Evolutionary conservation across 2,888 invertebrate genomes (phyloP), one percentile per base, ranked within the genome.

Genomic region (Tigriopus californicus): DNA sequence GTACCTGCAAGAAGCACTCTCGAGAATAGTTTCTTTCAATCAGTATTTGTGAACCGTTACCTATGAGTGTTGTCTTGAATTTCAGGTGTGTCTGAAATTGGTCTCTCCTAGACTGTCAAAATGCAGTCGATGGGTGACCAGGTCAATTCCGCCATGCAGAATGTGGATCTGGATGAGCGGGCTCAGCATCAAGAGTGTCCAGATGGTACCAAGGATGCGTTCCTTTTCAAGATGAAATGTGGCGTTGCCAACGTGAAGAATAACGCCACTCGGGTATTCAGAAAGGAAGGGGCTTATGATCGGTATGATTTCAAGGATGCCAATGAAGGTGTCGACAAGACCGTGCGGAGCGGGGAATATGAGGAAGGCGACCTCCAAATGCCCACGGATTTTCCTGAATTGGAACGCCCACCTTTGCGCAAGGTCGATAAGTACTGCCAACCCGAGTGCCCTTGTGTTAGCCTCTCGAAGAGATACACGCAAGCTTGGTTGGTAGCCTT

Each of bases 401-500:
- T 61, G 46, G 85, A 87, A 67, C 76, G 86, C 64, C 89, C 89
- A 54, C 86, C 87, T 20, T 77, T 87, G 63, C 79, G 89, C 63
- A 81, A 83, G 68, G 83, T 90, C 73, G 89, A 90, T 71, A 84
- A 85, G 73, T 89, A 89, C 72, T 76, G 86, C 66, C 80, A 79
- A 67, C 87, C 90, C 40, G 87, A 90, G 73, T 83, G 83, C 68
- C 88, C 89, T 0, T 88, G 88, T 69, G 69, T 68, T 63, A 68
- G 69, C 63, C 74, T 91, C 66, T 80, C 79, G 64, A 87, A 89
- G 68, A 80, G 91, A 64, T 89, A 83, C 72, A 90, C 90, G 8
- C 65, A 67, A 20, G 59, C 59, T 22, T n/a, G 55, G 18, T 25
- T 59, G 13, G 59, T 59, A 2, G 18, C 51, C 3, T 2, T 65